Conservation (phyloP, 2,888 invertebrate genomes). For the Idaea aversata region DNA sequence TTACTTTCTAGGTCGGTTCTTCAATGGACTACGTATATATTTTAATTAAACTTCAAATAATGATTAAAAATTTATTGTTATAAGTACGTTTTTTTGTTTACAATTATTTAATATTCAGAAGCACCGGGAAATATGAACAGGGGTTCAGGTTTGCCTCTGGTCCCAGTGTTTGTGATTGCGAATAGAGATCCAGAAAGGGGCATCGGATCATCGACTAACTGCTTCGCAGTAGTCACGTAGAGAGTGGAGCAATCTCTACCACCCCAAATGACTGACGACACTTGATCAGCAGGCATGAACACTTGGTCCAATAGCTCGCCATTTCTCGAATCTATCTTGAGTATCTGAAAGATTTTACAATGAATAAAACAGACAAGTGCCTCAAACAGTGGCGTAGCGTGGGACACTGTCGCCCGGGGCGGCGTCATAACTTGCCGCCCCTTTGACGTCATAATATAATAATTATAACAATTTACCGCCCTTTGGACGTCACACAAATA, state of each 20-base stretch:
- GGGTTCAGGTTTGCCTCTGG: not conserved
- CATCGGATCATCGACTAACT: conserved; percentile 19
- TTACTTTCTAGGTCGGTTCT: too few species aligned
- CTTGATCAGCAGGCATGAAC: conserved; percentile 63
- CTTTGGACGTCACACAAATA: too few species aligned
- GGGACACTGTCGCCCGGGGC: too few species aligned
- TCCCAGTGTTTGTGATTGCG: not conserved
- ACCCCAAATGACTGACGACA: conserved; percentile 81
- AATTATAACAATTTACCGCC: too few species aligned
- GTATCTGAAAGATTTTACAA: not conserved
- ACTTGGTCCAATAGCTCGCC: conserved; percentile 60
- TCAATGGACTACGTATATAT: too few species aligned
- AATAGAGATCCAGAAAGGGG: not conserved
- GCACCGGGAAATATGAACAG: not conserved
- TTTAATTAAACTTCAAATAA: too few species aligned
- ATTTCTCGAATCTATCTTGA: conserved; percentile 47
- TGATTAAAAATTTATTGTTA: too few species aligned
- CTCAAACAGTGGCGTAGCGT: too few species aligned
- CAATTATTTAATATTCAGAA: not conserved
- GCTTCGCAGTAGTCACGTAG: conserved; percentile 74
- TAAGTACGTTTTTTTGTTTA: not conserved
- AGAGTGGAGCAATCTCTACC: conserved; percentile 74
- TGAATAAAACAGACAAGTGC: not conserved
- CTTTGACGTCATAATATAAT: too few species aligned
- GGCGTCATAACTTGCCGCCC: too few species aligned